Conservation (phyloP, 2,888 invertebrate genomes). For the Autographa pulchrina region DNA sequence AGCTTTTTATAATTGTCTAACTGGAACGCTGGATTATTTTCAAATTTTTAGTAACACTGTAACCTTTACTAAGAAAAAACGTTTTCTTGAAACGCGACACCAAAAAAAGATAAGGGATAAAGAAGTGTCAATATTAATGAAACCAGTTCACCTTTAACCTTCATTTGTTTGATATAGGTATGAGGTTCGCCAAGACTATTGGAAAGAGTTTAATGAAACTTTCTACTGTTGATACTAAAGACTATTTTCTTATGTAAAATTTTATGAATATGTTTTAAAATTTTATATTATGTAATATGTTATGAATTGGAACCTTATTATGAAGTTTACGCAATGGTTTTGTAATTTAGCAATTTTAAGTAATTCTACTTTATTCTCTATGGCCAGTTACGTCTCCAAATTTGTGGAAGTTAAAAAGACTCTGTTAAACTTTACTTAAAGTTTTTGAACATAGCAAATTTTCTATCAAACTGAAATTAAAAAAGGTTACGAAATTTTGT, state of each 20-base stretch:
- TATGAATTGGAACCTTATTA: no score
- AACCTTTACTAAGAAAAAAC: not conserved
- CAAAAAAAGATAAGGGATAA: slow-evolving; percentile 1
- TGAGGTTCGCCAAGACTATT: slow-evolving; percentile 1
- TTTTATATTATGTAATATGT: no score
- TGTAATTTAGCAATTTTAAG: no score
- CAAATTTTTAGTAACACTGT: not conserved
- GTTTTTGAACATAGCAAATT: no score
- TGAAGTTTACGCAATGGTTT: no score
- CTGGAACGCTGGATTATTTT: not conserved
- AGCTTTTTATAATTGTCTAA: not conserved
- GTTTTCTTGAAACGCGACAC: not conserved
- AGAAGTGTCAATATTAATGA: slow-evolving; percentile 2
- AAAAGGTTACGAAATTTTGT: no score
- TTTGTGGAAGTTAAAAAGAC: no score
- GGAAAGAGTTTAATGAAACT: not conserved
- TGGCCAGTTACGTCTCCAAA: no score
- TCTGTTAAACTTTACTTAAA: no score
- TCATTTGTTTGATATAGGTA: slow-evolving; percentile 1
- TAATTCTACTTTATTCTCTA: no score
- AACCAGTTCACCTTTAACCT: slow-evolving; percentile 6
- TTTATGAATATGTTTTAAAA: no score
- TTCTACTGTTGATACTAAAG: not conserved
- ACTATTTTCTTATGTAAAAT: not conserved
- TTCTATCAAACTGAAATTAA: no score